Base-by-base conservation (phyloP, 2,888 invertebrate genomes). In the Plebejus argus region DNA sequence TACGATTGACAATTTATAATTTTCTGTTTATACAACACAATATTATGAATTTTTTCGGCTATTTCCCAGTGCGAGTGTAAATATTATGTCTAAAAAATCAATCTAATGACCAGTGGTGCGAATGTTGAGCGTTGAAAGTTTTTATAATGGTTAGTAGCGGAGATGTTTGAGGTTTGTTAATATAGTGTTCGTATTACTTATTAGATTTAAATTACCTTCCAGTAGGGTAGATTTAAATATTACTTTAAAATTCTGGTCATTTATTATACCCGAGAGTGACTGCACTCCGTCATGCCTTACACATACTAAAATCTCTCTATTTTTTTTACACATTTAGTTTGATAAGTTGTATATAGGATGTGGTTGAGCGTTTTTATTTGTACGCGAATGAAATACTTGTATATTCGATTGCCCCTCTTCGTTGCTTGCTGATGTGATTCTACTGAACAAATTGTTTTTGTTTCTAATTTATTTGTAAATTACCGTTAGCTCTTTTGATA, bases 381-480 rank as follows among this genome's bases (percentile, higher is more conserved):
- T 7, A 33, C 45, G 53, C 85, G 86, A 86, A 88, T 87, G 84
- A 81, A 89, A 87, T 78, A 79, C 78, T 77, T 76, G 79, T 78
- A 78, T 79, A 35, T 71, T 70, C 53, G 53, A 71, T 77, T 71
- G 77, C 77, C 15, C 12, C 23, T 71, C 85, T 83, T 76, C 76
- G 70, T 71, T 83, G 88, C 88, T 87, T 83, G 79, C 80, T 85
- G 85, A 87, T 90, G 91, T 92, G 92, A 93, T 92, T 87, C 86
- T 85, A 84, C 90, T 90, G 93, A 92, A 92, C 92, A 92, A 92
- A 90, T 92, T 93, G 93, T 93, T 93, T 93, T 92, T 92, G 92
- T 93, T 93, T 93, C 91, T 93, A 91, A 93, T 92, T 93, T 93
- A 93, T 93, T 93, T 92, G 92, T 93, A 92, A 87, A 87, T 84